These are phyloP conservation scores for Agrotis segetum DNA, from an alignment of 2,888 invertebrate species.

Conservation along the genomic window DNA sequence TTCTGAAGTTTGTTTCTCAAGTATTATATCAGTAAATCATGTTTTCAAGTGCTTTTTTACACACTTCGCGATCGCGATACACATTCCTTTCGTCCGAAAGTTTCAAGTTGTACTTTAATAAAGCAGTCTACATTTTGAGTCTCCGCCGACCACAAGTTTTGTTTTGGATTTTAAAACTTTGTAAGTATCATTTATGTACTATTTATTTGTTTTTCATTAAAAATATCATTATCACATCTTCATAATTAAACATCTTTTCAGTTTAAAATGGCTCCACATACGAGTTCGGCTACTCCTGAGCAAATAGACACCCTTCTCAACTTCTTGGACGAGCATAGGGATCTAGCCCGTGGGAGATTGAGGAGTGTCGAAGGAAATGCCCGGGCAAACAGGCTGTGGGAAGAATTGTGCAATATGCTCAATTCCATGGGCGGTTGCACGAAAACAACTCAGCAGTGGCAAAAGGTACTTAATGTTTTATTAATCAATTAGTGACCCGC, in stretches of 20 bases:
- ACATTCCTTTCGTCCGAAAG: too few relatives aligned
- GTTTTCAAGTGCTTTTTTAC: too few relatives aligned
- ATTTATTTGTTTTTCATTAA: too few relatives aligned
- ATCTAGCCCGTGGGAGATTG: background rate
- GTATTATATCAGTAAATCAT: too few relatives aligned
- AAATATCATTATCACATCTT: too few relatives aligned
- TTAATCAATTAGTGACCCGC: too few relatives aligned
- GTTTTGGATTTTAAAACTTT: too few relatives aligned
- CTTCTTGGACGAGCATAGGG: background rate
- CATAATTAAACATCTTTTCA: background rate
- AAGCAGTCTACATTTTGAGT: too few relatives aligned
- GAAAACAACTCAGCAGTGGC: background rate
- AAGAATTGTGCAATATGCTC: background rate
- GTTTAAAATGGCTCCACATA: constrained; percentile 3
- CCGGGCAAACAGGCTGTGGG: background rate
- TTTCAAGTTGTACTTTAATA: too few relatives aligned
- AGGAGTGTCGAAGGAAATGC: background rate
- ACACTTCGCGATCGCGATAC: too few relatives aligned
- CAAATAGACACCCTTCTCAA: background rate
- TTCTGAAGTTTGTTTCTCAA: too few relatives aligned
- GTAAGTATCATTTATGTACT: too few relatives aligned
- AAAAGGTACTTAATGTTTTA: background rate
- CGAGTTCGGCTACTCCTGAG: background rate
- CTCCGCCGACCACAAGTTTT: background rate
- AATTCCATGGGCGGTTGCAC: background rate